phyloP scores from a whole-genome alignment of 2,797 vertebrate genomes.

The Anniella stebbinsi region DNA sequence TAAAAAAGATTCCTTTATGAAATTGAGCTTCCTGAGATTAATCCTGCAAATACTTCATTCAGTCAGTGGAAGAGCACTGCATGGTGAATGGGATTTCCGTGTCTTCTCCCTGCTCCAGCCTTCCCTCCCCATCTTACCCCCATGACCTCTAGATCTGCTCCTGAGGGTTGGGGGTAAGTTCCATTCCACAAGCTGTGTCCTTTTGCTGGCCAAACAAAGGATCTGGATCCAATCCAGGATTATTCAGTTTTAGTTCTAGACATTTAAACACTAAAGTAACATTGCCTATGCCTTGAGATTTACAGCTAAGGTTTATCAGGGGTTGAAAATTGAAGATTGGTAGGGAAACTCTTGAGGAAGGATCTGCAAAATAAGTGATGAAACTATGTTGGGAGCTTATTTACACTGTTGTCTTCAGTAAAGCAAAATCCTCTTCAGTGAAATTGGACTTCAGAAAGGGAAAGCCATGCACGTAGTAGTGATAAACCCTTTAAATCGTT shows the following conservation, averaged over 20 bases:
- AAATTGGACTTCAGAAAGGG: not conserved
- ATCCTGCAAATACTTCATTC: no score
- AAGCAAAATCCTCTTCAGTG: constrained; percentile 3
- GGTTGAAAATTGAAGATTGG: not conserved
- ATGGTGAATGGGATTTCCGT: no score
- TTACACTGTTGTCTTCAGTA: not conserved
- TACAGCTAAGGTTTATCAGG: not conserved
- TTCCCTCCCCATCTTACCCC: no score
- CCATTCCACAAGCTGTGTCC: no score
- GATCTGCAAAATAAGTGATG: not conserved
- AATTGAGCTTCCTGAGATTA: no score
- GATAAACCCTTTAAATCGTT: not conserved
- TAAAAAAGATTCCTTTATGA: no score
- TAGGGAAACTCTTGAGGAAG: not conserved
- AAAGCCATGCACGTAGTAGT: not conserved
- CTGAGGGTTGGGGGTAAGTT: no score
- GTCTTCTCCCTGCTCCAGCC: no score
- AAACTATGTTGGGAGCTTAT: not conserved
- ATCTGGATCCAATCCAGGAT: no score
- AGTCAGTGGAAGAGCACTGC: no score
- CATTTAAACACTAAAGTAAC: not conserved
- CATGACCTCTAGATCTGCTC: no score
- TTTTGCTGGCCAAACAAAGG: no score
- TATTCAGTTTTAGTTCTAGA: not conserved
- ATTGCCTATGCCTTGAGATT: not conserved